Percentiles rank a stretch among this genome's conserved stretches.
Evolutionary conservation across 2,113 vertebrate genomes (phyloP).

Genomic region (Sinocyclocheilus anophthalmus): DNA sequence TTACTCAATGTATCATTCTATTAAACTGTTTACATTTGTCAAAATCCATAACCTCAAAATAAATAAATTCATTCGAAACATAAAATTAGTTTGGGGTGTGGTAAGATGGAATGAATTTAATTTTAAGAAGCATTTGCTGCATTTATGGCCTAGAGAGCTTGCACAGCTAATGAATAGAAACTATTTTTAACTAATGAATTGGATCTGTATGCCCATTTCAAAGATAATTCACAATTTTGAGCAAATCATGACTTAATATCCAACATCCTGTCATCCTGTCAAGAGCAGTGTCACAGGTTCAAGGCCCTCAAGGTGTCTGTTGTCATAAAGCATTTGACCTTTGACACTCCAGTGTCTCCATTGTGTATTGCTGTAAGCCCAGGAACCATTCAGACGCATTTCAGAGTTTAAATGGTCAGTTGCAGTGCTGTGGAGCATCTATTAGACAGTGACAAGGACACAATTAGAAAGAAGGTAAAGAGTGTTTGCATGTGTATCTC

Average conservation of each 20-base stretch:
- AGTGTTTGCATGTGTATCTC: neutral
- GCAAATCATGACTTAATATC: conserved; percentile 49
- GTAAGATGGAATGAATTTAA: neutral
- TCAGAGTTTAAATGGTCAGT: neutral
- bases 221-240: neutral
- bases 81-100: neutral
- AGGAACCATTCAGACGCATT: neutral
- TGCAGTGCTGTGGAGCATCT: neutral
- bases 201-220: neutral
- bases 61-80: neutral
- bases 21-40: neutral
- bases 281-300: conserved; percentile 22
- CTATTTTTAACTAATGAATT: neutral
- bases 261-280: neutral
- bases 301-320: conserved; percentile 23
- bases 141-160: neutral
- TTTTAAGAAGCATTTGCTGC: neutral
- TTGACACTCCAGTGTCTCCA: conserved; percentile 5
- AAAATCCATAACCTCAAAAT: neutral
- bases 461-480: neutral
- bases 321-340: conserved; percentile 34
- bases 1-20: neutral
- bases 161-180: neutral
- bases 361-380: neutral
- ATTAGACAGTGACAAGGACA: too few relatives aligned